Percentiles rank a stretch among this genome's conserved stretches.
Evolutionary conservation across 2,113 vertebrate genomes (phyloP).

Genomic region (Pelusios castaneus): DNA sequence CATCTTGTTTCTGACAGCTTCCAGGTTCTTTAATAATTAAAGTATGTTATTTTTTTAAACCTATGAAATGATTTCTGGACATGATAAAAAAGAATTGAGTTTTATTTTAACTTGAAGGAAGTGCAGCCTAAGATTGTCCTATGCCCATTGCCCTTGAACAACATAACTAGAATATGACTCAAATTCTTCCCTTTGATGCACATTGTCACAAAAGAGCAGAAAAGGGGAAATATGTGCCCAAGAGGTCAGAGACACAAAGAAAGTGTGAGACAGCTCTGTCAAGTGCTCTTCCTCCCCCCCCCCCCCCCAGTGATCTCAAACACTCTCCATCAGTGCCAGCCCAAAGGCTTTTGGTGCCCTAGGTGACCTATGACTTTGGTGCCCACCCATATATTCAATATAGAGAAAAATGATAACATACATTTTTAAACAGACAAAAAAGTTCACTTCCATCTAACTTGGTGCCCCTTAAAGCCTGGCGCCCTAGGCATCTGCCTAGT

Average conservation of each 20-base stretch:
- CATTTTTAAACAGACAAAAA: no score
- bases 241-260: background rate
- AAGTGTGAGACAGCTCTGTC: background rate
- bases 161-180: background rate
- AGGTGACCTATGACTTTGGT: no score
- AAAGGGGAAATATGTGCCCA: background rate
- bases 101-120: background rate
- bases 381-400: no score
- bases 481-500: no score
- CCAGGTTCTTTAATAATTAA: background rate
- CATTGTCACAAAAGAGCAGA: background rate
- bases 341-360: no score
- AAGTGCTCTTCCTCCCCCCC: background rate
- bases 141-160: background rate
- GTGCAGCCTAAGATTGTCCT: background rate
- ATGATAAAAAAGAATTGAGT: background rate
- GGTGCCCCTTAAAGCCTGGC: no score
- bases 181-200: background rate
- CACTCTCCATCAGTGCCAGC: background rate
- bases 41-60: background rate
- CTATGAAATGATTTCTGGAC: background rate
- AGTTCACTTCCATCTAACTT: no score
- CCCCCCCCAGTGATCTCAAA: background rate
- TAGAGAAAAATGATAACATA: no score
- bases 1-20: background rate